Conservation (phyloP, 2,888 invertebrate genomes). For the Leptura quadrifasciata region DNA sequence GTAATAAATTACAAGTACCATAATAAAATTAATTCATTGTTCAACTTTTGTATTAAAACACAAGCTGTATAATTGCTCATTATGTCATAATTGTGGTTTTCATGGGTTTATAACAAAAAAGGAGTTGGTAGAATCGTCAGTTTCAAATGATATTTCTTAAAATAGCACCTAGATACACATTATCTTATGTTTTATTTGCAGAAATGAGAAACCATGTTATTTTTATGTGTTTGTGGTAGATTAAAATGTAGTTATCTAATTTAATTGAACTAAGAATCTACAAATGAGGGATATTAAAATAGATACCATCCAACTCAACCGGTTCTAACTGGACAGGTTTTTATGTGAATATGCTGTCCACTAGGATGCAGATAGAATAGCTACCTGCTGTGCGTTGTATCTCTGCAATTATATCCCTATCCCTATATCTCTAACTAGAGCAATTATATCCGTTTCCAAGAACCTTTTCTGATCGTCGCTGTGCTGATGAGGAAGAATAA, state of each 20-base stretch:
- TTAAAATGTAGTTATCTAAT: neutral
- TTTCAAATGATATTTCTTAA: neutral
- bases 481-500: too few relatives aligned
- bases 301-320: too few relatives aligned
- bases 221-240: neutral
- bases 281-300: too few relatives aligned
- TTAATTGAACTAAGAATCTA: too few relatives aligned
- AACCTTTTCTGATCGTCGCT: too few relatives aligned
- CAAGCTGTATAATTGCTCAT: neutral
- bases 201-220: neutral
- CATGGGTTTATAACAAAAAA: neutral
- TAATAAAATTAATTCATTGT: neutral
- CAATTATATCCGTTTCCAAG: too few relatives aligned
- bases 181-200: constrained; percentile 19
- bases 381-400: too few relatives aligned
- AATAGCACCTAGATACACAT: neutral
- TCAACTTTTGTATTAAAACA: neutral
- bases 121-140: neutral
- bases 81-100: neutral
- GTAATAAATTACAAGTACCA: neutral
- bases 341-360: too few relatives aligned
- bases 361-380: too few relatives aligned
- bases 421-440: too few relatives aligned
- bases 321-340: too few relatives aligned
- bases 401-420: too few relatives aligned